Percentiles rank a stretch among this genome's conserved stretches.
phyloP scores from a whole-genome alignment of 2,797 vertebrate species.

The Clarias platycephalus region DNA sequence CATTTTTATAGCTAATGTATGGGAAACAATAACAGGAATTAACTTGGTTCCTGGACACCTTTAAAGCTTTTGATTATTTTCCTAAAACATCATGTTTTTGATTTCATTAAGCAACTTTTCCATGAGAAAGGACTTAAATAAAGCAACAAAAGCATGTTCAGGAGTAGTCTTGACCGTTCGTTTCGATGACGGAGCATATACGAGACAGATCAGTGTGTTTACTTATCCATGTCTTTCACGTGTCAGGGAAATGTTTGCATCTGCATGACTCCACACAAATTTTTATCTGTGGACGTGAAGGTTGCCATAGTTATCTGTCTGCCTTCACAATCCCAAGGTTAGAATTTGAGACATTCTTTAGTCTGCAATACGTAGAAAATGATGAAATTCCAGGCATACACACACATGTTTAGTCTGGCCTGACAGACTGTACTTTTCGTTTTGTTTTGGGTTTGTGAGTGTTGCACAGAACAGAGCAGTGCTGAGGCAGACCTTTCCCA shows the following conservation, averaged over 20 bases:
- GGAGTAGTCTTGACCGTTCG: too few species aligned
- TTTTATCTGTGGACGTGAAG: constrained; percentile 32
- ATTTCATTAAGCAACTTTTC: not conserved
- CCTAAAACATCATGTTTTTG: not conserved
- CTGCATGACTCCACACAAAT: not conserved
- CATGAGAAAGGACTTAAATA: not conserved
- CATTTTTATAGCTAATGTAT: not conserved
- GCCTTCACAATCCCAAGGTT: constrained; percentile 35
- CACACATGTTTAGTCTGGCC: constrained; percentile 44
- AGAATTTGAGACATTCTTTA: constrained; percentile 42
- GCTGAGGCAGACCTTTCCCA: not conserved
- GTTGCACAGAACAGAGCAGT: constrained; percentile 12
- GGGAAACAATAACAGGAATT: too few species aligned
- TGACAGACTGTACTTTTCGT: constrained; percentile 26
- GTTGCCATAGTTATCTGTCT: constrained; percentile 37
- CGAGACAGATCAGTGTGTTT: not conserved
- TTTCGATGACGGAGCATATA: not conserved
- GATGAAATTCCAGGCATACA: constrained; percentile 23
- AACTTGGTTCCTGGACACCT: not conserved
- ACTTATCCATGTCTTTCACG: not conserved
- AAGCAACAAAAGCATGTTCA: not conserved
- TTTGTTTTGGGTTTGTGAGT: constrained; percentile 18
- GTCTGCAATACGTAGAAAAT: not conserved
- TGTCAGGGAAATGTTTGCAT: not conserved
- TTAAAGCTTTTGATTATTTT: not conserved